Evolutionary conservation across 2,888 invertebrate genomes (phyloP).

Genomic region (Lymantria dispar): DNA sequence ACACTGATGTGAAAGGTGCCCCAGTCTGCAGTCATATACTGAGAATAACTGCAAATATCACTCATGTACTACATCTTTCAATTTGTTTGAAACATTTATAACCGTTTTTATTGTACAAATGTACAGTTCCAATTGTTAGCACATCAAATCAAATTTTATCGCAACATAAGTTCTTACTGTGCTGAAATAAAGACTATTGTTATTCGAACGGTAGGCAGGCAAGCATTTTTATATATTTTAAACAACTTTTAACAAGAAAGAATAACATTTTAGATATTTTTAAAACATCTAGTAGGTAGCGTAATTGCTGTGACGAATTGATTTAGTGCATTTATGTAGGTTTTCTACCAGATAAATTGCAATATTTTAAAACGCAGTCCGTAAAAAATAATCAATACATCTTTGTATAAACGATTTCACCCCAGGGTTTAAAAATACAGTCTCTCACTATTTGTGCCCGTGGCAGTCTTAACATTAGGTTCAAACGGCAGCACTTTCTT

Average conservation of each 20-base stretch:
- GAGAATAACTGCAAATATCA: too few relatives aligned
- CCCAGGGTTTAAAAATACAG: too few relatives aligned
- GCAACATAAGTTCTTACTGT: neutral
- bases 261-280: constrained; percentile 6
- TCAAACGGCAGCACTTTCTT: too few relatives aligned
- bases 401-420: too few relatives aligned
- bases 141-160: constrained; percentile 1
- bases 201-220: neutral
- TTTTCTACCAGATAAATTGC: too few relatives aligned
- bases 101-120: neutral
- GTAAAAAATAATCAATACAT: too few relatives aligned
- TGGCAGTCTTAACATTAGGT: too few relatives aligned
- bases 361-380: too few relatives aligned
- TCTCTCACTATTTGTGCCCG: too few relatives aligned
- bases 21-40: too few relatives aligned
- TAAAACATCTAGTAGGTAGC: constrained; percentile 1
- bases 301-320: constrained; percentile 23
- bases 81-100: constrained; percentile 7
- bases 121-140: constrained; percentile 7
- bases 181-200: constrained; percentile 2
- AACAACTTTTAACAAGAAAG: constrained; percentile 8
- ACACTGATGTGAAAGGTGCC: too few relatives aligned
- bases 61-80: neutral
- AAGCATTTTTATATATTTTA: constrained; percentile 1
- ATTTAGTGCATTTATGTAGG: constrained; percentile 6